Base-by-base conservation (phyloP, 2,797 vertebrate genomes). In the Melanotaenia trifasciata region DNA sequence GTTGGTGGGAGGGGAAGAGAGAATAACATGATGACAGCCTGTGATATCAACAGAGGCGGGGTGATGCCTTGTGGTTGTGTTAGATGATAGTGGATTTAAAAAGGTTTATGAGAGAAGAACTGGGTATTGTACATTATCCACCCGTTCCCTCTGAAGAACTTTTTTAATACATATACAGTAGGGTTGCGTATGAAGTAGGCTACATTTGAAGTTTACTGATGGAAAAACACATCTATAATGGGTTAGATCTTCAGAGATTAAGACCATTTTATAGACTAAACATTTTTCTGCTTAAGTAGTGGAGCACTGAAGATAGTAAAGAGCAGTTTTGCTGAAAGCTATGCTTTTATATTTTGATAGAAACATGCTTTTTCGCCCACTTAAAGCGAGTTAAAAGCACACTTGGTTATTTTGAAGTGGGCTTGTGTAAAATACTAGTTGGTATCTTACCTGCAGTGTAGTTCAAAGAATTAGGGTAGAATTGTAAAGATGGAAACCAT, bases 31-130 rank as follows among this genome's bases (percentile, higher is more conserved):
- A 87, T 79, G 79, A 54, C 72, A 70, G 74, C n/a, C 18, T 50
- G 64, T 65, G 82, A 88, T 88, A 77, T 65, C 50, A 83, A n/a
- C 64, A 58, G 53, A 57, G 32, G 50, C 26, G 26, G 36, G 71
- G 43, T 4, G 51, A 53, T 43, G 75, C 62, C 53, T 80, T 36
- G n/a, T 57, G 71, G 43, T 73, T 65, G 72, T 72, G 66, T 76
- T 57, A 36, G 57, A 64, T 74, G 72, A 74, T 58, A 72, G 79
- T 65, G 38, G 73, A 73, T 84, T 75, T 57, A 60, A 68, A 73
- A 79, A 67, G 62, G 24, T 58, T 71, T 80, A 26, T 64, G 63
- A 74, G 8, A 8, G 61, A 61, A 35, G 38, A 80, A 22, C 36
- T 47, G n/a, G 40, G 22, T 35, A 32, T 22, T n/a, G 13, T 36